These are phyloP conservation scores for Brachyrhaphis roseni DNA, from an alignment of 2,797 vertebrate species.

Conservation along the genomic window DNA sequence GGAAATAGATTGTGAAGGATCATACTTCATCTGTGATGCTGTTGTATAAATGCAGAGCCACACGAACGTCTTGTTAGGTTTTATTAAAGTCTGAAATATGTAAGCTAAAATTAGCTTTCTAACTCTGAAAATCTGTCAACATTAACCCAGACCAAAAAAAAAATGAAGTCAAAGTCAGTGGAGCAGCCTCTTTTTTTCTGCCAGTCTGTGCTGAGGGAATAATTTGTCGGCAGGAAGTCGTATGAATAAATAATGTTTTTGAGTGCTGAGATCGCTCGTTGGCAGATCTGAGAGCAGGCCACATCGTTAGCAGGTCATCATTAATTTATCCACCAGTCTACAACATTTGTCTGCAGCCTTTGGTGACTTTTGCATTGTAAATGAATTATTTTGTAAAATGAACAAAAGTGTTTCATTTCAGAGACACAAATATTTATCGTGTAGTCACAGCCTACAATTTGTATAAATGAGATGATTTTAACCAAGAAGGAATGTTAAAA, in stretches of 20 bases:
- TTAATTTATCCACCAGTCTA: slow-evolving; percentile 54
- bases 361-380: slow-evolving; percentile 24
- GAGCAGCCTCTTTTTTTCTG: slow-evolving; percentile 29
- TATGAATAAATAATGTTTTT: slow-evolving; percentile 65
- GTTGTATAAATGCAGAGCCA: slow-evolving; percentile 11
- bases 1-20: slow-evolving; percentile 27
- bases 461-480: neutral
- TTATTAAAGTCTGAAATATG: slow-evolving; percentile 45
- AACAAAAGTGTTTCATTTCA: neutral
- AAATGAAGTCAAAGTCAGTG: slow-evolving; percentile 31
- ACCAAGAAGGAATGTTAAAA: slow-evolving; percentile 9
- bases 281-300: slow-evolving; percentile 35
- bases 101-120: slow-evolving; percentile 38
- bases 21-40: slow-evolving; percentile 18
- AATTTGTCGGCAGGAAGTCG: slow-evolving; percentile 50
- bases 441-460: neutral
- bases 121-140: slow-evolving; percentile 6
- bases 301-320: slow-evolving; percentile 43
- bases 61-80: slow-evolving; percentile 12
- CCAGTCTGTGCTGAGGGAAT: slow-evolving; percentile 54
- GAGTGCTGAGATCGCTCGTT: slow-evolving; percentile 28
- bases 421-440: slow-evolving; percentile 5
- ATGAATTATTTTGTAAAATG: neutral
- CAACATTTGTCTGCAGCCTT: slow-evolving; percentile 29
- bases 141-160: slow-evolving; percentile 10